Base-by-base conservation (phyloP, 1,140 invertebrate genomes). In the Drosophila tristis region DNA sequence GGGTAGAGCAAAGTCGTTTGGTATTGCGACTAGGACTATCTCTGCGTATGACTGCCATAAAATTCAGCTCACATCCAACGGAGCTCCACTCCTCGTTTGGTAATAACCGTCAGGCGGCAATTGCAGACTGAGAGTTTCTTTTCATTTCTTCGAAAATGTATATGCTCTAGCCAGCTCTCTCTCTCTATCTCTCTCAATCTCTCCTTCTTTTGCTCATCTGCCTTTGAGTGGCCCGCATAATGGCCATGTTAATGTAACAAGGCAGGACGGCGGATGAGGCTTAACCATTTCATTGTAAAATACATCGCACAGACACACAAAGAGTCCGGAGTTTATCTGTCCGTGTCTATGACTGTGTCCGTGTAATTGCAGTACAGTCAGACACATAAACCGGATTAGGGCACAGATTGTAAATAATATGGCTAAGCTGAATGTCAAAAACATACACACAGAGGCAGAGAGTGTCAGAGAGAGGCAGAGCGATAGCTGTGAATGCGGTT, bases 71-170 rank as follows among this genome's bases (percentile, higher is more conserved):
- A 87, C 82, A 86, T 74, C 55, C 72, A 49, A 31, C 23, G 54
- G 9, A 35, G 29, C 44, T 5, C 15, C 48, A 35, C 53, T 31
- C 48, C 48, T 57, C 54, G 26, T 57, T 58, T 44, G 59, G 81
- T 86, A 81, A 86, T 87, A 87, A 87, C 78, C 82, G 57, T 81
- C 74, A 86, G 74, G 81, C 81, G 81, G 78, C 82, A 74, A 78
- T 86, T 80, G 81, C 81, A 80, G 51, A 45, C 55, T 66, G 51
- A 39, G 74, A 81, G 47, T 64, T 86, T 20, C 20, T 20, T 63
- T 86, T 80, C 57, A 26, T 74, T 78, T 77, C 51, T 45, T 51
- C 26, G 53, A 39, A 45, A 67, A 85, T 84, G 71, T 76, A 73
- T 85, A 56, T 77, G 67, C 55, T 72, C 68, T 44, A 51, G 58